phyloP scores from a whole-genome alignment of 1,140 invertebrate genomes.

The Leptinotarsa lineolata region DNA sequence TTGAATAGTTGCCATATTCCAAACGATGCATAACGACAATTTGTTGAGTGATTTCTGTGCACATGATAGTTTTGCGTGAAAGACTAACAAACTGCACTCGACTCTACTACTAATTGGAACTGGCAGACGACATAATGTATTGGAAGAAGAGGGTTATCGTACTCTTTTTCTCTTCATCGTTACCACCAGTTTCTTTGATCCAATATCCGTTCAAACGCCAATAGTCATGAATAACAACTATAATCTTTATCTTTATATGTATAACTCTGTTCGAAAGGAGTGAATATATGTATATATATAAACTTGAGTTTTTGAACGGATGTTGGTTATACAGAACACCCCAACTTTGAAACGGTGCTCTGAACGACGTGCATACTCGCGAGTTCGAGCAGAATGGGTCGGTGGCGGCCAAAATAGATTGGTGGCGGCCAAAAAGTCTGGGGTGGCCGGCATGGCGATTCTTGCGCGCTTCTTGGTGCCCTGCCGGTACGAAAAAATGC shows the following conservation, averaged over 20 bases:
- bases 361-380: constrained; percentile 46
- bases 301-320: constrained; percentile 7
- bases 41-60: constrained; percentile 8
- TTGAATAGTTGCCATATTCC: no score
- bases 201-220: not conserved
- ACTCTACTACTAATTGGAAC: constrained; percentile 12
- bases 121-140: constrained; percentile 5
- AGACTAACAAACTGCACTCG: constrained; percentile 19
- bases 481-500: constrained; percentile 46
- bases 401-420: constrained; percentile 46
- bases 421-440: constrained; percentile 41
- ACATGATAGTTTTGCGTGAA: constrained; percentile 9
- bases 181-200: not conserved
- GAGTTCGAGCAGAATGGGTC: constrained; percentile 50
- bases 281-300: not conserved
- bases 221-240: no score
- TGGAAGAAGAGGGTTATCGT: not conserved
- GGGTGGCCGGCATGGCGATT: constrained; percentile 46
- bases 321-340: constrained; percentile 13
- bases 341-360: constrained; percentile 26
- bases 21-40: not conserved
- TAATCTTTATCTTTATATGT: not conserved
- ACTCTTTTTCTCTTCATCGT: not conserved
- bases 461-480: constrained; percentile 54
- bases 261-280: not conserved